These are phyloP conservation scores for Pandemis corylana DNA, from an alignment of 2,888 invertebrate species.

Conservation along the genomic window DNA sequence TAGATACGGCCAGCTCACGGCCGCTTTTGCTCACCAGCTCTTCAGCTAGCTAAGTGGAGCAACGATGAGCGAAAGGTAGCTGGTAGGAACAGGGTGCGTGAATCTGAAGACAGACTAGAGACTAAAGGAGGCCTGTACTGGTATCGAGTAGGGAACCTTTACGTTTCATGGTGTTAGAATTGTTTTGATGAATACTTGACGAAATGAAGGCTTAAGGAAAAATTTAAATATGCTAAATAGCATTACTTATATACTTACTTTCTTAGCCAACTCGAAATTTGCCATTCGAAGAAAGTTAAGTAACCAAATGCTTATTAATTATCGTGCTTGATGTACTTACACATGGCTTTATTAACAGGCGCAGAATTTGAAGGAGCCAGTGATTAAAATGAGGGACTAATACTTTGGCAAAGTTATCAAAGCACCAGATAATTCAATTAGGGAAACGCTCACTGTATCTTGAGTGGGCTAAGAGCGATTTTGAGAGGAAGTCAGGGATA, in stretches of 20 bases:
- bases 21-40: no score
- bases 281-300: neutral
- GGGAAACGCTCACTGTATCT: slow-evolving; percentile 4
- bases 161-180: no score
- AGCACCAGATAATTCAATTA: neutral
- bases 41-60: no score
- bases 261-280: neutral
- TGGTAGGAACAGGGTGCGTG: no score
- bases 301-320: neutral
- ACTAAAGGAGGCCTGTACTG: no score
- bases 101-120: no score
- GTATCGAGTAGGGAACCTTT: no score
- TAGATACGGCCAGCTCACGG: no score
- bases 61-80: no score
- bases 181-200: no score
- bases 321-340: neutral
- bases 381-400: slow-evolving; percentile 47
- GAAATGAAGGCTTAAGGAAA: neutral
- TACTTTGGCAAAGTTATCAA: slow-evolving; percentile 18
- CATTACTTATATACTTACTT: slow-evolving; percentile 6
- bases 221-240: neutral
- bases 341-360: slow-evolving; percentile 20
- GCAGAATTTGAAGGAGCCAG: slow-evolving; percentile 29
- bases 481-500: neutral
- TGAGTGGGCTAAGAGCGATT: slow-evolving; percentile 3